Percentiles rank a stretch among this genome's conserved stretches.
These are phyloP conservation scores for Salvelinus alpinus DNA, from an alignment of 2,113 vertebrate genomes.

Conservation along the genomic window DNA sequence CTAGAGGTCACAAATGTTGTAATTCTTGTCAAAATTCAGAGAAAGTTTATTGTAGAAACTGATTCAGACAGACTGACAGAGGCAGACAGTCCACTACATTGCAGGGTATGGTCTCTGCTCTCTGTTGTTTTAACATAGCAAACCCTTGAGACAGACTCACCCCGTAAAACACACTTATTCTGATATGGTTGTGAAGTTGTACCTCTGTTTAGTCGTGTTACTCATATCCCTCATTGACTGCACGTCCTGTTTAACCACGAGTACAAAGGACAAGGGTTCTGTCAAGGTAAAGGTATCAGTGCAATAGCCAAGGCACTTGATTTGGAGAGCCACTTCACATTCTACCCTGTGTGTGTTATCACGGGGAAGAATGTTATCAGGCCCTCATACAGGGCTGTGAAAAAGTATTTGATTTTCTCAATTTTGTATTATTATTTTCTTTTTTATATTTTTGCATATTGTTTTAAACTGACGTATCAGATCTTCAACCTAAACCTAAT, in stretches of 20 bases:
- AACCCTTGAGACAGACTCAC: conserved; percentile 58
- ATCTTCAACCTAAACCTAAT: too few relatives aligned
- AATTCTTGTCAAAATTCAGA: conserved; percentile 3
- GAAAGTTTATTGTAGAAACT: not conserved
- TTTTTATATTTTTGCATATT: too few relatives aligned
- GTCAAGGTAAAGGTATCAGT: too few relatives aligned
- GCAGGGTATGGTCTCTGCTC: conserved; percentile 8
- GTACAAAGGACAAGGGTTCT: too few relatives aligned
- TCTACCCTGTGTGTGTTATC: not conserved
- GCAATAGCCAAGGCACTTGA: too few relatives aligned
- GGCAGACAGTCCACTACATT: not conserved
- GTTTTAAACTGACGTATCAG: too few relatives aligned
- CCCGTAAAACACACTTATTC: conserved; percentile 50
- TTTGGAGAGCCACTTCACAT: too few relatives aligned
- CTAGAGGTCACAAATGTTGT: conserved; percentile 19
- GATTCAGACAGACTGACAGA: not conserved
- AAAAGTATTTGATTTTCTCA: too few relatives aligned
- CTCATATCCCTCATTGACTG: conserved; percentile 29
- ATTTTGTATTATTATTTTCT: too few relatives aligned
- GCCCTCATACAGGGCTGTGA: too few relatives aligned
- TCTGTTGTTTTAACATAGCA: conserved; percentile 30
- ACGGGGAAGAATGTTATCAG: too few relatives aligned
- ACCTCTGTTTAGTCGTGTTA: conserved; percentile 49
- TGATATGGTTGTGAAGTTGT: conserved; percentile 56
- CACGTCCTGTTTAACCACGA: too few relatives aligned